A percentile compares a stretch with the other conserved stretches of the same genome.
Evolutionary conservation across 2,113 vertebrate species (phyloP).

Genomic region (Cygnus atratus): DNA sequence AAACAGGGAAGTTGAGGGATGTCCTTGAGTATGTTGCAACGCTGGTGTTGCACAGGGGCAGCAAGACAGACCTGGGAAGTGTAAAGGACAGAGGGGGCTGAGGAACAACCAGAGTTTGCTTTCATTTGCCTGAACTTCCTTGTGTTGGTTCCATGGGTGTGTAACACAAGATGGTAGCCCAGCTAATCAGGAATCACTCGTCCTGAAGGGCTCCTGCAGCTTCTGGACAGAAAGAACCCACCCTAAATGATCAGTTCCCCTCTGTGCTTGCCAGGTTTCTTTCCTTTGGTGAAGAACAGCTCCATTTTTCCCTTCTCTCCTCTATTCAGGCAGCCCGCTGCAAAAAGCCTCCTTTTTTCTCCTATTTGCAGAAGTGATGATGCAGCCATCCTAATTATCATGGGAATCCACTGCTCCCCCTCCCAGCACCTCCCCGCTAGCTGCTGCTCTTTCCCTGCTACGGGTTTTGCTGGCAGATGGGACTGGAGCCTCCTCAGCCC

Average conservation of each 20-base stretch:
- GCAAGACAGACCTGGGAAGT: neutral
- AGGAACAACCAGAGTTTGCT: neutral
- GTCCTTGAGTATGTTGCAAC: neutral
- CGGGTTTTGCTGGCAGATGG: constrained; percentile 57
- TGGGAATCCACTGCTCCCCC: constrained; percentile 22
- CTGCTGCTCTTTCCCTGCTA: constrained; percentile 64
- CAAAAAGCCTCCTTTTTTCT: neutral
- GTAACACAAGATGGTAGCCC: neutral
- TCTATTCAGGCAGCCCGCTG: neutral
- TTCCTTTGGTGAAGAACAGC: neutral
- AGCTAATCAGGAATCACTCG: neutral
- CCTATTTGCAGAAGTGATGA: constrained; percentile 50
- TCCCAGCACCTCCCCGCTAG: constrained; percentile 25
- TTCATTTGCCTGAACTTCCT: neutral
- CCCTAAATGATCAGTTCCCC: neutral
- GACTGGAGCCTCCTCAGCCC: constrained; percentile 59
- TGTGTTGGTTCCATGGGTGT: neutral
- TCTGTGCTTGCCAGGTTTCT: neutral
- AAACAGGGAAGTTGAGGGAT: accelerated
- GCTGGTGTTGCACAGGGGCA: neutral
- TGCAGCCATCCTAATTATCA: constrained; percentile 47
- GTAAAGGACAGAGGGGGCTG: neutral
- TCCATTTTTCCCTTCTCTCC: neutral
- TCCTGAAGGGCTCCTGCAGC: neutral
- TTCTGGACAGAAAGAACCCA: neutral